A percentile compares a stretch with the other conserved stretches of the same genome.
Evolutionary conservation across 2,888 invertebrate species (phyloP).

Genomic region (Thelaira solivaga): DNA sequence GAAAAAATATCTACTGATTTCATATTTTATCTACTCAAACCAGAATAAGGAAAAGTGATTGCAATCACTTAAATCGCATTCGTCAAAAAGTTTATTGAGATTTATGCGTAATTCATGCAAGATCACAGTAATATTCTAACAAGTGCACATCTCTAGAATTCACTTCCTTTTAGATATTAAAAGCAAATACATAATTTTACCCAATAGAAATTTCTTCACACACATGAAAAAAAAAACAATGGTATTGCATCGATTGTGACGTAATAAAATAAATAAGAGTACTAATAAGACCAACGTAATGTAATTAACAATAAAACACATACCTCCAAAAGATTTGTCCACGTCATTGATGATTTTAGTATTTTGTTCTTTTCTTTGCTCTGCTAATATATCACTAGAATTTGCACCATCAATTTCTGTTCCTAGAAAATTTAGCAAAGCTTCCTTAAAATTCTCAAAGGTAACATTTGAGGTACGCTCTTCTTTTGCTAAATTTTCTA

Average conservation of each 20-base stretch:
- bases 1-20: too few species aligned
- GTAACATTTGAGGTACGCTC: constrained; percentile 78
- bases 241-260: constrained; percentile 25
- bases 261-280: constrained; percentile 14
- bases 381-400: constrained; percentile 29
- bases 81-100: too few species aligned
- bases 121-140: too few species aligned
- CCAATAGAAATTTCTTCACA: constrained; percentile 3
- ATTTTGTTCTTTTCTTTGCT: constrained; percentile 27
- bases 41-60: too few species aligned
- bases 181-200: too few species aligned
- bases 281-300: neutral
- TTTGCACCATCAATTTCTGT: constrained; percentile 75
- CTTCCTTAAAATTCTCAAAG: constrained; percentile 87
- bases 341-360: neutral
- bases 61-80: too few species aligned
- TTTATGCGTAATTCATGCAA: too few species aligned
- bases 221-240: neutral
- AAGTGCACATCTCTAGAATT: too few species aligned
- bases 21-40: too few species aligned
- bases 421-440: constrained; percentile 84
- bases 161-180: too few species aligned
- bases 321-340: constrained; percentile 48
- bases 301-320: constrained; percentile 34
- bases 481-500: constrained; percentile 80